Evolutionary conservation across 2,888 invertebrate species (phyloP).

Genomic region (Polydrusus pterygomalis): DNA sequence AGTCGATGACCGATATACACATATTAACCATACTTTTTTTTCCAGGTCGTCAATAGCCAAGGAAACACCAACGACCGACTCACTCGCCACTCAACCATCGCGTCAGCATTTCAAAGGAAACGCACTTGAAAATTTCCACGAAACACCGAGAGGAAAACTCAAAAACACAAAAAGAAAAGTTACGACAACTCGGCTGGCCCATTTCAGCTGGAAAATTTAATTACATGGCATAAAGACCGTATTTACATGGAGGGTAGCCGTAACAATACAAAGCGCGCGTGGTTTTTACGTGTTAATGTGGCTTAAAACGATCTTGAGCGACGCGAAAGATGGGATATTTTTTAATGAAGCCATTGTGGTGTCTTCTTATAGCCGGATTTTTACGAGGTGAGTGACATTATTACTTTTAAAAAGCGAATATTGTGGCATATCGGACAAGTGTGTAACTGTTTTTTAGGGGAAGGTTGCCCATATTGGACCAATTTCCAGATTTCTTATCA

Average conservation of each 20-base stretch:
- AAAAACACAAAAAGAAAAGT: conserved; percentile 46
- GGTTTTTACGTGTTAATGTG: conserved; percentile 54
- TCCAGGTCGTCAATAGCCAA: not conserved
- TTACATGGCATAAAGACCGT: conserved; percentile 50
- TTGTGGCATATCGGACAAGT: too few species aligned
- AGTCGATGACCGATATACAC: too few species aligned
- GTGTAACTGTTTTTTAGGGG: too few species aligned
- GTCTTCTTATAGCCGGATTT: conserved; percentile 57
- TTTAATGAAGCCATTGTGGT: conserved; percentile 59
- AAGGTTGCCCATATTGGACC: too few species aligned
- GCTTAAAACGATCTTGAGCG: conserved; percentile 44
- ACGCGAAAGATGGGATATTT: conserved; percentile 58
- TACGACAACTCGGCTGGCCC: conserved; percentile 37
- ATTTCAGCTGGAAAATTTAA: conserved; percentile 55
- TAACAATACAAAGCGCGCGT: conserved; percentile 48
- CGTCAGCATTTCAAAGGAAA: conserved; percentile 10
- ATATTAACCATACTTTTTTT: not conserved
- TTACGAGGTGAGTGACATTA: conserved; percentile 58
- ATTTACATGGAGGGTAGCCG: conserved; percentile 52
- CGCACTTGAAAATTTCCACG: conserved; percentile 30
- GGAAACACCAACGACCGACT: not conserved
- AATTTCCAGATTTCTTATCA: too few species aligned
- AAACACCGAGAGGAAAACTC: conserved; percentile 46
- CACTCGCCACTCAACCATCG: not conserved
- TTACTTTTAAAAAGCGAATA: not conserved